Percentiles rank a stretch among this genome's conserved stretches.
These are phyloP conservation scores for Anneissia japonica DNA, from an alignment of 35 echinoderm and acorn worm genomes.

Conservation along the genomic window DNA sequence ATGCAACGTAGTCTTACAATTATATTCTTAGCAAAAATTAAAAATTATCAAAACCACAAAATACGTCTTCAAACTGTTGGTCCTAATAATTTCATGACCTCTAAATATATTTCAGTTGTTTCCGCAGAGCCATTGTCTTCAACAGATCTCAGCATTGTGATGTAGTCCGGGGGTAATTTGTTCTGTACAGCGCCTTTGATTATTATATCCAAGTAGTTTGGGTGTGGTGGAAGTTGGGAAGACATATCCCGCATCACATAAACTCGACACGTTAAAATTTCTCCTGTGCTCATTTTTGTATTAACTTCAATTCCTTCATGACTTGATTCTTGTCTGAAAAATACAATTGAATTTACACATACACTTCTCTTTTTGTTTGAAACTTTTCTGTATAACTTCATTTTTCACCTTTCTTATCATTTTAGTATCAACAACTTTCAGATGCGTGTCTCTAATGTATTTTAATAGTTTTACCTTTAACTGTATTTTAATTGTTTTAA, in stretches of 20 bases:
- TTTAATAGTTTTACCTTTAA: not conserved
- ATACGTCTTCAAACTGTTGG: not conserved
- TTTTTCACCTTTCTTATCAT: not conserved
- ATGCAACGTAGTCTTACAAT: too few relatives aligned
- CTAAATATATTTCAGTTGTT: not conserved
- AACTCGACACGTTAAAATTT: not conserved
- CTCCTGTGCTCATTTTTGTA: not conserved
- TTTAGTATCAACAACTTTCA: not conserved
- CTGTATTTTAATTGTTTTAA: not conserved
- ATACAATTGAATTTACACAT: not conserved
- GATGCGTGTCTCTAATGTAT: constrained; percentile 1
- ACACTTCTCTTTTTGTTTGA: too few relatives aligned
- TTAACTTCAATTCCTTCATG: constrained; percentile 9
- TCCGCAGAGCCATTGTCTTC: constrained; percentile 8
- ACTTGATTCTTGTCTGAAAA: not conserved
- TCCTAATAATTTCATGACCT: not conserved
- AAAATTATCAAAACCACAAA: not conserved
- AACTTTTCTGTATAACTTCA: not conserved
- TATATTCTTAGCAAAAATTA: not conserved
- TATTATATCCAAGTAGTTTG: constrained; percentile 19
- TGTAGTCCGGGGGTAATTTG: not conserved
- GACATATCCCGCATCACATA: not conserved
- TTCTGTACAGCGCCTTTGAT: constrained; percentile 11
- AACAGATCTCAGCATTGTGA: not conserved
- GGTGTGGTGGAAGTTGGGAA: not conserved